These are phyloP conservation scores for Muscina levida DNA, from an alignment of 2,888 invertebrate species.

Conservation along the genomic window DNA sequence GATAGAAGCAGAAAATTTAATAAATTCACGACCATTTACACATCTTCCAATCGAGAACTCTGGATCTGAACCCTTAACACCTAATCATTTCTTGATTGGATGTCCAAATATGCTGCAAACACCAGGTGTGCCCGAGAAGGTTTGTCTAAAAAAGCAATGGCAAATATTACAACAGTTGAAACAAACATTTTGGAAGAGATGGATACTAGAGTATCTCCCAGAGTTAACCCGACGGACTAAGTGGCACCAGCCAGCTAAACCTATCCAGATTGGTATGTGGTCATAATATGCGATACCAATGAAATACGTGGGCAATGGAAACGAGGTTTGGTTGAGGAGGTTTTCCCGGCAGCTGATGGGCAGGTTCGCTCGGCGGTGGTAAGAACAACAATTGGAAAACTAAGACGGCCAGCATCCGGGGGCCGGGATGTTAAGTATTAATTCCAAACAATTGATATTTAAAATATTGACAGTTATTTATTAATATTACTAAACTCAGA, in stretches of 20 bases:
- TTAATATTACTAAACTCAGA: too few relatives aligned
- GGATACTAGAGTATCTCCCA: constrained; percentile 56
- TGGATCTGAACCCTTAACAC: constrained; percentile 56
- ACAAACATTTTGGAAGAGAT: constrained; percentile 50
- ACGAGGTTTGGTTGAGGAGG: constrained; percentile 48
- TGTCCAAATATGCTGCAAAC: too few relatives aligned
- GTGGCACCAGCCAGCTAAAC: constrained; percentile 53
- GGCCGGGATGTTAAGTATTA: too few relatives aligned
- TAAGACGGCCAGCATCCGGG: constrained; percentile 65
- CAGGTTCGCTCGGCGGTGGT: constrained; percentile 67
- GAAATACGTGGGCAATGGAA: constrained; percentile 68
- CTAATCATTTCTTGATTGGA: constrained; percentile 66
- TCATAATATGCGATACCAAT: constrained; percentile 31
- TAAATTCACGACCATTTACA: too few relatives aligned
- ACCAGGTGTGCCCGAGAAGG: constrained; percentile 25
- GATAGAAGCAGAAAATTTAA: too few relatives aligned
- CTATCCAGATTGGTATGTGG: constrained; percentile 34
- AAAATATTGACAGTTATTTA: too few relatives aligned
- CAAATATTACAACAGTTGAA: constrained; percentile 61
- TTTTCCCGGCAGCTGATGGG: constrained; percentile 66
- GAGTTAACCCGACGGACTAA: constrained; percentile 58
- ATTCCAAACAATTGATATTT: too few relatives aligned
- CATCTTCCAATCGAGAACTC: constrained; percentile 48
- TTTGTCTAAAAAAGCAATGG: constrained; percentile 59
- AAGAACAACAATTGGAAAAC: constrained; percentile 61